Conservation (phyloP, 2,888 invertebrate genomes). For the Watsonalla cultraria region DNA sequence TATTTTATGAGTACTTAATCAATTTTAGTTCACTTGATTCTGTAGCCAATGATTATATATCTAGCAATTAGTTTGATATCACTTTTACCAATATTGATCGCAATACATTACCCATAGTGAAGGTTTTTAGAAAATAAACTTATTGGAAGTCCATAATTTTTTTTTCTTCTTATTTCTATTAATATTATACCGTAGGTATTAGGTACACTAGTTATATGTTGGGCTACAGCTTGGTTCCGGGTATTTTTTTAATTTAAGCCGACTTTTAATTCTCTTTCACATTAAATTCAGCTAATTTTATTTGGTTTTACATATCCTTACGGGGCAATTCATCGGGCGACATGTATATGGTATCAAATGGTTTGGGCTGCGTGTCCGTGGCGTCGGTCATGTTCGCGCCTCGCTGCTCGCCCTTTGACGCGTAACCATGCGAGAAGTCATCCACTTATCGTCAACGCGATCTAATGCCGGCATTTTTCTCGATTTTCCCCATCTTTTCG, state of each 20-base stretch:
- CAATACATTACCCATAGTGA: not conserved
- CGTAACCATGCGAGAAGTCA: slow-evolving; percentile 73
- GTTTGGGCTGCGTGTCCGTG: slow-evolving; percentile 26
- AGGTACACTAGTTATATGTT: too few relatives aligned
- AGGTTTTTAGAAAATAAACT: not conserved
- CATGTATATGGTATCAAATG: slow-evolving; percentile 1
- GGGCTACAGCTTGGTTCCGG: too few relatives aligned
- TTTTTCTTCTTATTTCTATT: too few relatives aligned
- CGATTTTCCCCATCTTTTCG: slow-evolving; percentile 72
- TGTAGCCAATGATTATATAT: too few relatives aligned
- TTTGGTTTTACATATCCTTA: not conserved
- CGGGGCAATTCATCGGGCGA: not conserved
- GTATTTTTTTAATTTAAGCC: too few relatives aligned
- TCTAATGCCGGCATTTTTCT: slow-evolving; percentile 73
- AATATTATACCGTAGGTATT: too few relatives aligned
- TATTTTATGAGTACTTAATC: not conserved
- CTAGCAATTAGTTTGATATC: too few relatives aligned
- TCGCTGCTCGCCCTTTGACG: slow-evolving; percentile 68
- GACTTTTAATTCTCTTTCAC: too few relatives aligned
- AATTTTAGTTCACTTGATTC: too few relatives aligned
- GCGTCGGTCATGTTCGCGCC: slow-evolving; percentile 40
- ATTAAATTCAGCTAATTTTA: not conserved
- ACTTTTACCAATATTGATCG: too few relatives aligned
- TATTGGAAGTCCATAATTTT: too few relatives aligned
- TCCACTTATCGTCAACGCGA: slow-evolving; percentile 72